Evolutionary conservation across 1,140 invertebrate species (phyloP).

Genomic region (Frieseomelitta varia): DNA sequence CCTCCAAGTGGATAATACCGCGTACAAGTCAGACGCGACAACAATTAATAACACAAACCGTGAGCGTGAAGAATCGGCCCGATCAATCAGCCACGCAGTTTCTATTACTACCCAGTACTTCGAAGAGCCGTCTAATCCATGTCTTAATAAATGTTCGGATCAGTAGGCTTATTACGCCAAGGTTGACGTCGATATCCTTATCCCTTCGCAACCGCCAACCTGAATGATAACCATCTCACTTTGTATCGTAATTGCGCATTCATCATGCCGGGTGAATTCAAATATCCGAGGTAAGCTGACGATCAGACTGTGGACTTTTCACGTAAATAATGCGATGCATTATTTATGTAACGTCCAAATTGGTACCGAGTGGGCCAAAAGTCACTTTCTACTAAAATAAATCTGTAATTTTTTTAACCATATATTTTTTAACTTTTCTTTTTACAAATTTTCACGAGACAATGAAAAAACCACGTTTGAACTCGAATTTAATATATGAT

Average conservation of each 20-base stretch:
- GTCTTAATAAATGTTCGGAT: constrained; percentile 47
- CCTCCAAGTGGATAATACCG: not conserved
- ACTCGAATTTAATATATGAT: too few relatives aligned
- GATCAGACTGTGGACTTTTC: too few relatives aligned
- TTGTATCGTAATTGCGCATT: not conserved
- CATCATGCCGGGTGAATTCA: not conserved
- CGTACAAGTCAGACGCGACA: too few relatives aligned
- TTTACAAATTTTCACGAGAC: too few relatives aligned
- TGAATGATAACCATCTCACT: not conserved
- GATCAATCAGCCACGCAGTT: constrained; percentile 11
- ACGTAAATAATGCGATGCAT: too few relatives aligned
- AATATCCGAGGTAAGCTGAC: too few relatives aligned
- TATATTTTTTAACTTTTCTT: too few relatives aligned
- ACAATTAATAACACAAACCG: not conserved
- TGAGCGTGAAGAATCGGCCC: not conserved
- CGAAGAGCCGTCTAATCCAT: not conserved
- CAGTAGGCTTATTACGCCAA: constrained; percentile 21
- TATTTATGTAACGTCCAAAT: too few relatives aligned
- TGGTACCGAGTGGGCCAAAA: too few relatives aligned
- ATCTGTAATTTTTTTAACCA: not conserved
- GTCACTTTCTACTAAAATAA: too few relatives aligned
- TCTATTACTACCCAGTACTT: not conserved
- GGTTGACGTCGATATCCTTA: not conserved
- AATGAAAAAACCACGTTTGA: too few relatives aligned
- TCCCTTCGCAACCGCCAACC: not conserved